Evolutionary conservation across 2,797 vertebrate genomes (phyloP).

Genomic region (Neosilurus hyrtlii): DNA sequence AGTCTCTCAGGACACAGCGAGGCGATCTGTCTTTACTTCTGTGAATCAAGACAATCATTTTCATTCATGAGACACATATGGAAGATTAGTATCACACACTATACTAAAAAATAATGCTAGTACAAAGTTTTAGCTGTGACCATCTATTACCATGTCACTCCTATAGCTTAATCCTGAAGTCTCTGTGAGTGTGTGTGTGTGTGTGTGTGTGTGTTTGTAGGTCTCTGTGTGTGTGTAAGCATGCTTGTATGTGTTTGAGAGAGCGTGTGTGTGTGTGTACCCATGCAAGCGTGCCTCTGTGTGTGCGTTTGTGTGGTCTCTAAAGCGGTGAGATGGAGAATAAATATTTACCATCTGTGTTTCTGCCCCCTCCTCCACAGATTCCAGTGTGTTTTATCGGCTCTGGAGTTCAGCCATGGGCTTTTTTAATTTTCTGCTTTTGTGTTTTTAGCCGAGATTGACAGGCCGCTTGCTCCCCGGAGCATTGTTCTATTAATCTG

Average conservation of each 20-base stretch:
- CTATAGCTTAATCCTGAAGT: conserved; percentile 28
- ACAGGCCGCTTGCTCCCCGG: conserved; percentile 76
- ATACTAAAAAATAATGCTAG: conserved; percentile 29
- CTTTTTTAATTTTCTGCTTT: conserved; percentile 87
- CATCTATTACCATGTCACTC: conserved; percentile 15
- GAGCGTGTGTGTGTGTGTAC: conserved; percentile 48
- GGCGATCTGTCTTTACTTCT: conserved; percentile 37
- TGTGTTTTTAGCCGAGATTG: conserved; percentile 79
- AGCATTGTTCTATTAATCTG: conserved; percentile 85
- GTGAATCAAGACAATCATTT: conserved; percentile 60
- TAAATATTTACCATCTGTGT: conserved; percentile 79
- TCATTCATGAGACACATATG: conserved; percentile 48
- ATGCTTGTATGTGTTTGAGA: conserved; percentile 31
- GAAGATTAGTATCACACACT: conserved; percentile 42
- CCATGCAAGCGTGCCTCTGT: conserved; percentile 45
- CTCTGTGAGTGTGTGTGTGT: conserved; percentile 35
- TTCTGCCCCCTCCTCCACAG: conserved; percentile 57
- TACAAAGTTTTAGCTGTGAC: conserved; percentile 26
- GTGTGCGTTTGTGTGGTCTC: conserved; percentile 61
- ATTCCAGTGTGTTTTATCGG: conserved; percentile 76
- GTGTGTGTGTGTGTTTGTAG: not conserved
- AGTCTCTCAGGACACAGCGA: conserved; percentile 64
- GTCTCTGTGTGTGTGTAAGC: conserved; percentile 28
- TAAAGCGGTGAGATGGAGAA: conserved; percentile 69
- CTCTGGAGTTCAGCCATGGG: conserved; percentile 80